Conservation (phyloP, 92 coral and sea anemone genomes). For the Porites divaricata region DNA sequence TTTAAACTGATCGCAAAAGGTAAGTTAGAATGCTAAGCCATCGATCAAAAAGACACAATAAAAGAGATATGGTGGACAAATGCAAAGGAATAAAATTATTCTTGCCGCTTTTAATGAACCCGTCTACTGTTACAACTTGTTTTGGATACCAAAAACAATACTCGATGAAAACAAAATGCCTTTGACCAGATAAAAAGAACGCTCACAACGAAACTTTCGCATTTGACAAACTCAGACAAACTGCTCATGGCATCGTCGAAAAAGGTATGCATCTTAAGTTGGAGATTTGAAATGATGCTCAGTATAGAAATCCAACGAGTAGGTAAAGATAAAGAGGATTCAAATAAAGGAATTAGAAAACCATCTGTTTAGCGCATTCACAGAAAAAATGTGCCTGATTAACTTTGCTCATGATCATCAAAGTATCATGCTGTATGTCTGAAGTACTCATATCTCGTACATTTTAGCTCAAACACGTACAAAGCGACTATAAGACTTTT, state of each 20-base stretch:
- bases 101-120: no score
- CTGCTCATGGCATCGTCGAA: not conserved
- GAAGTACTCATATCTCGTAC: no score
- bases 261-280: not conserved
- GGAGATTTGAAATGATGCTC: not conserved
- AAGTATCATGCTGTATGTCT: no score
- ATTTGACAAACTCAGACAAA: not conserved
- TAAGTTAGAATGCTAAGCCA: not conserved
- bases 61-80: not conserved
- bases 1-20: not conserved
- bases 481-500: not conserved
- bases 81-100: no score
- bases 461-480: not conserved
- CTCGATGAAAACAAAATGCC: not conserved
- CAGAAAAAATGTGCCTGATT: not conserved
- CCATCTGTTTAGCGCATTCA: slow-evolving; percentile 26
- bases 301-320: not conserved
- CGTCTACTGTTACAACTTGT: not conserved
- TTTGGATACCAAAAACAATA: not conserved
- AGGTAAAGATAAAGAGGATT: not conserved
- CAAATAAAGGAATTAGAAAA: not conserved
- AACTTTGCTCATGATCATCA: no score
- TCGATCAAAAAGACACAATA: not conserved
- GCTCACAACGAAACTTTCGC: not conserved
- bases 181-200: not conserved